A percentile compares a stretch with the other conserved stretches of the same genome.
Evolutionary conservation across 2,797 vertebrate genomes (phyloP).

Genomic region (Crocidura indochinensis): DNA sequence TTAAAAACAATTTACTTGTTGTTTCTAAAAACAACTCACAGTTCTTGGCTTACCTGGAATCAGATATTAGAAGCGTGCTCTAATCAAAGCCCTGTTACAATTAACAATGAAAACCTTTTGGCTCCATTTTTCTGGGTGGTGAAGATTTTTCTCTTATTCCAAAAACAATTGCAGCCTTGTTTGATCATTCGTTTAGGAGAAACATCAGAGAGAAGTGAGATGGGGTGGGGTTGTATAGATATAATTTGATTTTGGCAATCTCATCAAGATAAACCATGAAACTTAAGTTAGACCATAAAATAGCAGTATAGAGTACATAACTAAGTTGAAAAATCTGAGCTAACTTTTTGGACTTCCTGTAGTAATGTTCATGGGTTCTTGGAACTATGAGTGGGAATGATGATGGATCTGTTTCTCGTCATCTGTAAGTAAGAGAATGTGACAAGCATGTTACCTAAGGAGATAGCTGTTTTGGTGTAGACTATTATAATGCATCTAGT

Average conservation of each 20-base stretch:
- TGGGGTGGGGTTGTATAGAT: not conserved
- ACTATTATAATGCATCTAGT: not conserved
- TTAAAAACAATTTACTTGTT: too few relatives aligned
- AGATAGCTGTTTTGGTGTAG: too few relatives aligned
- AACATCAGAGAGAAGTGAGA: not conserved
- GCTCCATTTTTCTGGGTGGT: not conserved
- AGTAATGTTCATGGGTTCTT: not conserved
- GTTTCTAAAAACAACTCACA: not conserved
- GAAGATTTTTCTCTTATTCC: not conserved
- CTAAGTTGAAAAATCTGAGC: not conserved
- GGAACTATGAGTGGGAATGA: not conserved
- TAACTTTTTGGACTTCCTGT: not conserved
- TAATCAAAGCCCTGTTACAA: not conserved
- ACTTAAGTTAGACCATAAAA: not conserved
- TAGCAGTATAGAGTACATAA: not conserved
- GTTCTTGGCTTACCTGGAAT: not conserved
- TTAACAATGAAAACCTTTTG: not conserved
- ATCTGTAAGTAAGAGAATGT: not conserved
- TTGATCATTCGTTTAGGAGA: not conserved
- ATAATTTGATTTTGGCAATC: fast-evolving
- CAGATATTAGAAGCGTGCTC: not conserved
- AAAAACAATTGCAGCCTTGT: not conserved
- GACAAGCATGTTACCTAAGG: not conserved
- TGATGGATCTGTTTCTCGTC: not conserved
- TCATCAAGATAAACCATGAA: not conserved